Evolutionary conservation across 2,797 vertebrate species (phyloP), one percentile per base, ranked within the genome.

Genomic region (Ceyx erithaca): DNA sequence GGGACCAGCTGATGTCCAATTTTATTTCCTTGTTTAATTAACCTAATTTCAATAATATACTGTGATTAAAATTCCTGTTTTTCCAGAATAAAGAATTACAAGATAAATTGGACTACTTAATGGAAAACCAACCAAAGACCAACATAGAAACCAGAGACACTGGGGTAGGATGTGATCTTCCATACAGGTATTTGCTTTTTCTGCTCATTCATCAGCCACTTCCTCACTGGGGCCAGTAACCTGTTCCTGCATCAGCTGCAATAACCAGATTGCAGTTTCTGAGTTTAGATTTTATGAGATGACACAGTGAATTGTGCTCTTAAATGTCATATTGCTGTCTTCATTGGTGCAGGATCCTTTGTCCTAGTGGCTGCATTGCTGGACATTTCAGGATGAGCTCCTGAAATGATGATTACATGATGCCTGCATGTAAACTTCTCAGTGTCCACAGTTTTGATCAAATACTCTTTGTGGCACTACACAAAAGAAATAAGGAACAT

Each of bases 11-110:
- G 94, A 52, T 61, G 5, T 79, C 23, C 31, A 55, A 40, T 78
- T 89, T 64, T 91, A 62, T 92, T 88, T 91, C 22, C 25, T 46
- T 80, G 20, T 70, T 84, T 69, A 87, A 70, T 58, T 69, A 61
- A 43, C 9, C n/a, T 67, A 52, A 72, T 61, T 43, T 31, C 67
- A 89, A 55, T 51, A 45, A 84, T 83, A 70, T 43, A 52, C 28
- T 90, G 10, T 54, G 22, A 62, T 90, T 35, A 86, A 81, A 92
- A 80, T 45, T n/a, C 67, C 31, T 95, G 19, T 93, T 80, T 33
- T 94, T 96, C 77, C 96, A 99, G 99, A 99, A 99, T 98, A 99
- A 99, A 98, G 99, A 99, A 96, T 98, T 99, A 96, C 99, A 99
- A 97, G 99, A 99, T 98, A 99, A 99, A 96, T 95, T 99, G 97